Conservation (phyloP, 1,140 invertebrate genomes). For the Drosophila kikkawai region DNA sequence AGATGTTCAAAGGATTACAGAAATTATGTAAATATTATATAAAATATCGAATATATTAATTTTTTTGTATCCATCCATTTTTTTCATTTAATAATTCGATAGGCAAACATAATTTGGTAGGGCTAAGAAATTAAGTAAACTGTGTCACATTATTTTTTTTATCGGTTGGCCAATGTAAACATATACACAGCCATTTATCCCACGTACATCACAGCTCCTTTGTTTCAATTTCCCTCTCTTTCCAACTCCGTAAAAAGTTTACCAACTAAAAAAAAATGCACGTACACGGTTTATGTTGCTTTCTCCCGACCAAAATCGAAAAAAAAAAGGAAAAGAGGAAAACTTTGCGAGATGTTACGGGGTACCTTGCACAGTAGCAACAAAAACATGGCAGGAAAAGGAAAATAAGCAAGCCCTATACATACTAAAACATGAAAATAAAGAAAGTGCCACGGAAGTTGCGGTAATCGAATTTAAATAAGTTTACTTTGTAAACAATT, state of each 20-base stretch:
- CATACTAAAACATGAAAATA: conserved; percentile 54
- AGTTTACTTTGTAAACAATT: conserved; percentile 82
- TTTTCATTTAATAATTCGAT: neutral
- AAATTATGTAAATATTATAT: neutral
- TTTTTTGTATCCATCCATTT: no score
- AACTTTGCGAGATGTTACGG: conserved; percentile 30
- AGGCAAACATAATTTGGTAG: neutral
- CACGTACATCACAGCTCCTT: conserved; percentile 10
- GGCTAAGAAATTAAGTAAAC: neutral
- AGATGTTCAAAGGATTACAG: neutral
- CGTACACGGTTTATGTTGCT: conserved; percentile 31
- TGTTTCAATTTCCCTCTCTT: conserved; percentile 10
- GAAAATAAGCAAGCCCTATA: conserved; percentile 37
- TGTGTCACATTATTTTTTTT: neutral
- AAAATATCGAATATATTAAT: neutral
- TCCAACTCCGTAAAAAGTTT: conserved; percentile 5
- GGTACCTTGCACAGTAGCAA: conserved; percentile 21
- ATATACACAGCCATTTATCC: conserved; percentile 4
- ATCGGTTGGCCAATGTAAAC: conserved; percentile 6
- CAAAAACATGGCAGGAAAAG: conserved; percentile 8
- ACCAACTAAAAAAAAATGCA: conserved; percentile 26
- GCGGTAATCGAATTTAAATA: conserved; percentile 83
- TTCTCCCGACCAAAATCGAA: conserved; percentile 6
- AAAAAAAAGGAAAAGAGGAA: conserved; percentile 11
- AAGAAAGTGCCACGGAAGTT: conserved; percentile 71